These are phyloP conservation scores for Conchocele bisecta DNA, from an alignment of 2,888 invertebrate species.

Conservation along the genomic window DNA sequence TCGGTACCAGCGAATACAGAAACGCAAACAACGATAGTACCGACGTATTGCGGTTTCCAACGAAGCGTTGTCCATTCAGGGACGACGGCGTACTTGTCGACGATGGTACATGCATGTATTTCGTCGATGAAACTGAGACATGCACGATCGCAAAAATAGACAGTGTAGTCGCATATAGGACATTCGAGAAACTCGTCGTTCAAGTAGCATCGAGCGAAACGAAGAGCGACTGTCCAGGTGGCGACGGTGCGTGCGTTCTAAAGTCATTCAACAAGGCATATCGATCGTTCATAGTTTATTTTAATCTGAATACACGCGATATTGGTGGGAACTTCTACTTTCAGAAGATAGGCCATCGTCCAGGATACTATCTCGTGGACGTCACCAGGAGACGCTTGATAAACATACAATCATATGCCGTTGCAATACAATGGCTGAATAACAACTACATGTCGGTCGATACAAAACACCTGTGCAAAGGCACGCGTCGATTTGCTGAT, in stretches of 20 bases:
- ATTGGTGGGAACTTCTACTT: background rate
- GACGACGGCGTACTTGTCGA: background rate
- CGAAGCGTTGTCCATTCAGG: too few species aligned
- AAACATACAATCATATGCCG: background rate
- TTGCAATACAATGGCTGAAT: background rate
- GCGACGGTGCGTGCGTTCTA: too few species aligned
- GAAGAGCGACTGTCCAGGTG: background rate
- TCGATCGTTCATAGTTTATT: background rate
- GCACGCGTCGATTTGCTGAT: background rate
- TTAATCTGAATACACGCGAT: background rate
- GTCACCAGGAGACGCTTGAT: background rate
- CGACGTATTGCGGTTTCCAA: too few species aligned
- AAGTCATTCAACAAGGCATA: background rate
- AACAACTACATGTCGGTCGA: background rate
- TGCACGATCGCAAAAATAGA: slow-evolving; percentile 1
- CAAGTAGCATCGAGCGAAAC: background rate
- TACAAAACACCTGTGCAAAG: too few species aligned
- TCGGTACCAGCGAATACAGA: background rate
- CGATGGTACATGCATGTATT: background rate
- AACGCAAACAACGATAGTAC: too few species aligned
- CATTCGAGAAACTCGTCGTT: slow-evolving; percentile 1
- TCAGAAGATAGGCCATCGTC: background rate
- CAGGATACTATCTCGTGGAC: slow-evolving; percentile 4
- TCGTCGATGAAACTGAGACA: background rate
- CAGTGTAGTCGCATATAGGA: background rate